Conservation (phyloP, 2,113 vertebrate genomes). For the Sylvietta virens region DNA sequence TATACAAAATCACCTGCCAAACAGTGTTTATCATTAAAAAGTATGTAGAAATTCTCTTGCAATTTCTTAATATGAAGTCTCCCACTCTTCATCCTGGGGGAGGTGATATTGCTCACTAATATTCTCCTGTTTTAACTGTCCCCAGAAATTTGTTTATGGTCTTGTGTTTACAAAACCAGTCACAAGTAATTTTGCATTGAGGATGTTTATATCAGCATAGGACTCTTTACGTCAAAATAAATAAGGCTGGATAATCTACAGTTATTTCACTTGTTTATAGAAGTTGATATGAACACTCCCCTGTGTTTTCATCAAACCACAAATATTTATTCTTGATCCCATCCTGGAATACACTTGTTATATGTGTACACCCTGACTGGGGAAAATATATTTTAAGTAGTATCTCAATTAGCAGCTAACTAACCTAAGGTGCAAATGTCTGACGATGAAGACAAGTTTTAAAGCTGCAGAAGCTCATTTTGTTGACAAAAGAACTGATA, state of each 20-base stretch:
- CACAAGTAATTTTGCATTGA: background rate
- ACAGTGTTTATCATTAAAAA: background rate
- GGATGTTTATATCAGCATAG: background rate
- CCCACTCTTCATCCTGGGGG: background rate
- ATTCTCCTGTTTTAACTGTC: background rate
- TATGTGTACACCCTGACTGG: background rate
- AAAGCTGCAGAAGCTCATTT: background rate
- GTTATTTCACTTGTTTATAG: background rate
- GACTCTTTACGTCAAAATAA: background rate
- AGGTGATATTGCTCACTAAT: background rate
- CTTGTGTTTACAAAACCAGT: background rate
- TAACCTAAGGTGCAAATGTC: background rate
- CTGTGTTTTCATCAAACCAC: background rate
- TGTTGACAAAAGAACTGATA: background rate
- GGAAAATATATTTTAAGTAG: background rate
- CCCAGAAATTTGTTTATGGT: background rate
- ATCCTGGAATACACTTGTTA: background rate
- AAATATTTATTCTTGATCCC: constrained; percentile 3
- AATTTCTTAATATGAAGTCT: background rate
- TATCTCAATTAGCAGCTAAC: background rate
- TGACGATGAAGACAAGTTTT: background rate
- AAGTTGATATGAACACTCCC: background rate
- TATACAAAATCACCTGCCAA: background rate
- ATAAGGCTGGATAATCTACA: background rate
- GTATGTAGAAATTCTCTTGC: background rate